phyloP scores from a whole-genome alignment of 2,888 invertebrate species.

The Apotomis turbidana region DNA sequence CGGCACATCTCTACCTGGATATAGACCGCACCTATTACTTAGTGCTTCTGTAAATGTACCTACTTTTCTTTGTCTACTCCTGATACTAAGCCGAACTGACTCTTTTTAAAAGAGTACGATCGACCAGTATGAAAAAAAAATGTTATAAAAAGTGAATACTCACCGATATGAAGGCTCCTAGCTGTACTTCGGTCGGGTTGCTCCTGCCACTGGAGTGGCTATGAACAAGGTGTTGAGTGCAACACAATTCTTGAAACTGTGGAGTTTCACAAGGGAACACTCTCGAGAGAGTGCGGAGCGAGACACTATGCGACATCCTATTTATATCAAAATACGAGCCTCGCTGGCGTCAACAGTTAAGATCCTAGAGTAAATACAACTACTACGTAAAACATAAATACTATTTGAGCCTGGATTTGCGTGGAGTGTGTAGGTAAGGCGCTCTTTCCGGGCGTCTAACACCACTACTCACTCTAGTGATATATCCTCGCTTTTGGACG shows the following conservation, averaged over 20 bases:
- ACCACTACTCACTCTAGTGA: conserved; percentile 2
- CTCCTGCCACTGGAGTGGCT: conserved; percentile 78
- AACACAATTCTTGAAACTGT: conserved; percentile 69
- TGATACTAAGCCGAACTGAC: no score
- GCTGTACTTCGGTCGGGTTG: conserved; percentile 50
- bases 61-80: no score
- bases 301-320: conserved; percentile 54
- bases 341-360: conserved; percentile 64
- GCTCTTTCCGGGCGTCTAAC: conserved; percentile 29
- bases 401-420: conserved; percentile 72
- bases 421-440: conserved; percentile 47
- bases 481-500: no score
- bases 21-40: no score
- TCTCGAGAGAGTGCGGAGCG: conserved; percentile 72
- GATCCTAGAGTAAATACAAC: conserved; percentile 75
- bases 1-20: no score
- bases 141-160: conserved; percentile 51
- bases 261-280: conserved; percentile 63
- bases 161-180: conserved; percentile 61
- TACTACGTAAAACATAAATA: conserved; percentile 74
- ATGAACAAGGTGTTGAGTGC: conserved; percentile 67
- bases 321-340: conserved; percentile 62
- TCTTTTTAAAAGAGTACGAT: no score
- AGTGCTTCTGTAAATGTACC: no score
- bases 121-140: not conserved